Evolutionary conservation across 2,113 vertebrate species (phyloP).

Genomic region (Phrynosoma platyrhinos): DNA sequence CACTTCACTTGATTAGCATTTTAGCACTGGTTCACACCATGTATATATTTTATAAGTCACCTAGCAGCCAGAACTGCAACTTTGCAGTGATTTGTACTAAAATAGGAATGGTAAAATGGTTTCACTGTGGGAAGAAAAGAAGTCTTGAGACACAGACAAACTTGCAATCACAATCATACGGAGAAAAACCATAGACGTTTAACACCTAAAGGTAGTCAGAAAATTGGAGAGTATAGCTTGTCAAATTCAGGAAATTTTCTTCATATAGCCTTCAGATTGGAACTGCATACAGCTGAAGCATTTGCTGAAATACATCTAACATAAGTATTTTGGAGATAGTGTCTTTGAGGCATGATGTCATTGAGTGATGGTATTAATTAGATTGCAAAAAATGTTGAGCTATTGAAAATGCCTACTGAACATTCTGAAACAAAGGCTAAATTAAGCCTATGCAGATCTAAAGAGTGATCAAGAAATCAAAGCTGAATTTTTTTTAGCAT

Average conservation of each 20-base stretch:
- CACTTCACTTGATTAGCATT: no score
- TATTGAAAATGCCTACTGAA: conserved; percentile 15
- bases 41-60: no score
- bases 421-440: background rate
- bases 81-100: background rate
- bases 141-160: fast-evolving
- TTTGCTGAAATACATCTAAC: conserved; percentile 4
- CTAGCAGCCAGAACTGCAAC: no score
- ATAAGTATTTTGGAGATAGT: conserved; percentile 1
- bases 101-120: background rate
- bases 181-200: background rate
- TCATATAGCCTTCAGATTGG: background rate
- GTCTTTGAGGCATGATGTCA: conserved; percentile 48
- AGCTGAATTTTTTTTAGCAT: no score
- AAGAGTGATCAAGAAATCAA: background rate
- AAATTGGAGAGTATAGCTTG: conserved; percentile 33
- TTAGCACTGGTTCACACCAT: no score
- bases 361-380: conserved; percentile 30
- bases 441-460: conserved; percentile 21
- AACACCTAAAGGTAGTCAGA: conserved; percentile 17
- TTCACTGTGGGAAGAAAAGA: background rate
- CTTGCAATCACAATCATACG: background rate
- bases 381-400: conserved; percentile 40
- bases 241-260: conserved; percentile 40
- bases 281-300: background rate